Evolutionary conservation across 1,140 invertebrate species (phyloP).

Genomic region (Melanaphis sacchari): DNA sequence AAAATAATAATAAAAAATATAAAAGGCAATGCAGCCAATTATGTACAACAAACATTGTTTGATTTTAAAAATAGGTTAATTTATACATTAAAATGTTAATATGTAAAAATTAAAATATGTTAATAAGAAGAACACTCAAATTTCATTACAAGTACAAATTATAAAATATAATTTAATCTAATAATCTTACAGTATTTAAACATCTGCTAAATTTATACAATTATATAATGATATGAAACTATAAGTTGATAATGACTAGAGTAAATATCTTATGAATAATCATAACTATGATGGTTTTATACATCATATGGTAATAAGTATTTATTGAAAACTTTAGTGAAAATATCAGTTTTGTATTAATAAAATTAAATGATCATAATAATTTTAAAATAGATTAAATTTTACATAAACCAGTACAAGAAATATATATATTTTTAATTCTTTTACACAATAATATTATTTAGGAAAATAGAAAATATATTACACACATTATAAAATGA

Average conservation of each 20-base stretch:
- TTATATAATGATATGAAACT: background rate
- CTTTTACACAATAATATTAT: background rate
- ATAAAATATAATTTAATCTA: background rate
- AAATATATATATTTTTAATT: too few species aligned
- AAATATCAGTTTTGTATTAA: too few species aligned
- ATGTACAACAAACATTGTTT: too few species aligned
- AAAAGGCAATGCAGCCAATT: too few species aligned
- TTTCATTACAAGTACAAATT: background rate
- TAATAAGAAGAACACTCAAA: background rate
- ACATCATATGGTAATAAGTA: background rate
- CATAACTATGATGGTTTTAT: background rate
- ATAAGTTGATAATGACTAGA: background rate
- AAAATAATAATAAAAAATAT: too few species aligned
- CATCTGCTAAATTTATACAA: background rate
- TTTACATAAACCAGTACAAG: too few species aligned
- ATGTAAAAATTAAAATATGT: too few species aligned
- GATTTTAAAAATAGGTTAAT: too few species aligned
- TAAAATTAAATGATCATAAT: background rate
- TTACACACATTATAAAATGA: background rate
- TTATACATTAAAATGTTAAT: too few species aligned
- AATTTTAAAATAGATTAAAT: background rate
- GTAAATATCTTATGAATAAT: background rate
- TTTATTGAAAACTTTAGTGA: background rate
- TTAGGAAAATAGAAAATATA: background rate
- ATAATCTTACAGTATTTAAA: background rate